Percentiles rank a stretch among this genome's conserved stretches.
These are phyloP conservation scores for Chrysolina americana DNA, from an alignment of 2,888 invertebrate species.

Conservation along the genomic window DNA sequence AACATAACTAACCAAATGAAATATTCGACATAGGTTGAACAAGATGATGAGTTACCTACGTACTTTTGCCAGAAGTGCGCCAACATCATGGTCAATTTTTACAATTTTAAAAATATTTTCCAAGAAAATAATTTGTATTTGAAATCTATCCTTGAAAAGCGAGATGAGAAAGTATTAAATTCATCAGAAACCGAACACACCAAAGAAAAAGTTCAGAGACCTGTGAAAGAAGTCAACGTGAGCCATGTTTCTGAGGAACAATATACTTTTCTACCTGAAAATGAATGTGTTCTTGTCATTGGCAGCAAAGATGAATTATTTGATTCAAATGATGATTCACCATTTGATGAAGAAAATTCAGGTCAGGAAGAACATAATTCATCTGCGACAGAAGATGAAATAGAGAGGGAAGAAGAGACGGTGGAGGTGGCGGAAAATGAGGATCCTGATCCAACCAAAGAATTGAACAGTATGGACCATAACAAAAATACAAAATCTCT, in stretches of 20 bases:
- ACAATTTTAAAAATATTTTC: constrained; percentile 19
- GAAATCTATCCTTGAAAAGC: neutral
- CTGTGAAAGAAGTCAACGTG: neutral
- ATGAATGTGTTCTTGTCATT: constrained; percentile 4
- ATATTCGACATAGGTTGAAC: constrained; percentile 17
- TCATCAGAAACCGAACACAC: neutral
- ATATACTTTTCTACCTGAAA: neutral
- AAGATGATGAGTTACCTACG: constrained; percentile 20
- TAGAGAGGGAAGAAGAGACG: too few species aligned
- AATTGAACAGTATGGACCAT: neutral
- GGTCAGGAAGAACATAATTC: neutral
- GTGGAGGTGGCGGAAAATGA: too few species aligned
- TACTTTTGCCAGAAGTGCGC: constrained; percentile 25
- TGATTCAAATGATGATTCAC: neutral
- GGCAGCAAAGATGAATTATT: neutral
- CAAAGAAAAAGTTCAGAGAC: neutral
- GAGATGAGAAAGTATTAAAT: neutral
- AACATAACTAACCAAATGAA: neutral
- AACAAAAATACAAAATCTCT: neutral
- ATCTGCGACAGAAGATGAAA: neutral
- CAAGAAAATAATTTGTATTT: constrained; percentile 22
- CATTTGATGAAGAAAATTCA: neutral
- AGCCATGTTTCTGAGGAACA: neutral
- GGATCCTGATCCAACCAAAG: neutral
- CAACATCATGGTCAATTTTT: constrained; percentile 24